These are phyloP conservation scores for Sarcophaga rosellei DNA, from an alignment of 2,888 invertebrate genomes.

Conservation along the genomic window DNA sequence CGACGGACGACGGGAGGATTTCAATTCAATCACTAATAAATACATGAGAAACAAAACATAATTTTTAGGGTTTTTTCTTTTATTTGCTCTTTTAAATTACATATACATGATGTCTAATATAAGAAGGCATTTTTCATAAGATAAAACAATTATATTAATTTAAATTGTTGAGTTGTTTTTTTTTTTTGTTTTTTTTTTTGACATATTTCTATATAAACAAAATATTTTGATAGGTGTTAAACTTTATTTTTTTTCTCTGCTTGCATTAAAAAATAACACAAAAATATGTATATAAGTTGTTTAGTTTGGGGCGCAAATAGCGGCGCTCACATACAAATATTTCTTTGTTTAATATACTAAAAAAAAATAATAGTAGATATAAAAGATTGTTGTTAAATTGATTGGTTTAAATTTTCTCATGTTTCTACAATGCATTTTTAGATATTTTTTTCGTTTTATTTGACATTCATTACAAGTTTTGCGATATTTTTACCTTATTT, in stretches of 20 bases:
- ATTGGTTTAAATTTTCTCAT: constrained; percentile 76
- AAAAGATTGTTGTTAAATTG: constrained; percentile 54
- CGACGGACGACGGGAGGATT: not conserved
- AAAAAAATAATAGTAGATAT: constrained; percentile 45
- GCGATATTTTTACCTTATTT: constrained; percentile 80
- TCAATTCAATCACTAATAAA: constrained; percentile 27
- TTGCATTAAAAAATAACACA: constrained; percentile 35
- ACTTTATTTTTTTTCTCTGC: constrained; percentile 1
- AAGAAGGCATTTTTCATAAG: constrained; percentile 62
- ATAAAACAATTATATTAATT: constrained; percentile 65
- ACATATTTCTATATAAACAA: constrained; percentile 53
- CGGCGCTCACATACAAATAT: constrained; percentile 74
- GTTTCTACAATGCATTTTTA: constrained; percentile 82
- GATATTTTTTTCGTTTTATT: constrained; percentile 32
- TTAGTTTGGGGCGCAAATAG: constrained; percentile 71
- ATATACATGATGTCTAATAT: constrained; percentile 65
- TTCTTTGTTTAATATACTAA: constrained; percentile 54
- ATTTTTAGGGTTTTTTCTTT: constrained; percentile 64
- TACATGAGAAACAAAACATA: constrained; percentile 65
- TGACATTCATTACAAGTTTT: constrained; percentile 28
- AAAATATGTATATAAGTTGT: constrained; percentile 20
- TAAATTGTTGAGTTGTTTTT: constrained; percentile 45
- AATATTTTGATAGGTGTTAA: constrained; percentile 41
- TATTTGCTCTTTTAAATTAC: constrained; percentile 67
- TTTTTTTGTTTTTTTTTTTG: constrained; percentile 33